phyloP scores from a whole-genome alignment of 2,888 invertebrate genomes.

The Morpho helenor region DNA sequence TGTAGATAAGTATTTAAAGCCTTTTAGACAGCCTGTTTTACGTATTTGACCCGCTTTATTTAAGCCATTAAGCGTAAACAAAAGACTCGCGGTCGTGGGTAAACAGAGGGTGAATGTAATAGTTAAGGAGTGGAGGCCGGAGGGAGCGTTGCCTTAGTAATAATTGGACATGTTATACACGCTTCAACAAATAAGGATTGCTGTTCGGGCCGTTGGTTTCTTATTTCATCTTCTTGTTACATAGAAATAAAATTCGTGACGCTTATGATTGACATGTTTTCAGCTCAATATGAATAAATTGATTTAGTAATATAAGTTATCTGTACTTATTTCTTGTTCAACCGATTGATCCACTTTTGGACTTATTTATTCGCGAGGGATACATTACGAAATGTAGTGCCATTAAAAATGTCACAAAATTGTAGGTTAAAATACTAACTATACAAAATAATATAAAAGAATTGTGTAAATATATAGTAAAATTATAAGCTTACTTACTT shows the following conservation, averaged over 20 bases:
- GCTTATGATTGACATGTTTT: slow-evolving; percentile 6
- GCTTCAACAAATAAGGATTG: slow-evolving; percentile 66
- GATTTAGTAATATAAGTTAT: too few relatives aligned
- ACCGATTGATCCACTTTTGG: too few relatives aligned
- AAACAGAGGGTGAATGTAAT: slow-evolving; percentile 65
- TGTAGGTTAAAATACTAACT: too few relatives aligned
- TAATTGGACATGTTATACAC: slow-evolving; percentile 73
- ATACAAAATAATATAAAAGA: too few relatives aligned
- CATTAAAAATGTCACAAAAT: too few relatives aligned
- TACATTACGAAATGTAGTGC: too few relatives aligned
- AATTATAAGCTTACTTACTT: too few relatives aligned
- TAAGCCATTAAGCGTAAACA: slow-evolving; percentile 76
- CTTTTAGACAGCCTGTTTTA: slow-evolving; percentile 63
- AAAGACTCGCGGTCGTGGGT: slow-evolving; percentile 66
- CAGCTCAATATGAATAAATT: too few relatives aligned
- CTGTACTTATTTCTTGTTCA: too few relatives aligned
- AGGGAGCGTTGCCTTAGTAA: slow-evolving; percentile 60
- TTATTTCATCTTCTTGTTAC: slow-evolving; percentile 16
- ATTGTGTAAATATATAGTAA: too few relatives aligned
- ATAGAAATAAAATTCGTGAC: slow-evolving; percentile 11
- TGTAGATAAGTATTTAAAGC: slow-evolving; percentile 50
- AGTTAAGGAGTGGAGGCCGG: slow-evolving; percentile 58
- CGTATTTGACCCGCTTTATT: slow-evolving; percentile 75
- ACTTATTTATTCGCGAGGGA: too few relatives aligned
- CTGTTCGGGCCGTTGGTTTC: slow-evolving; percentile 26